These are phyloP conservation scores for Rafetus swinhoei DNA, from an alignment of 2,113 vertebrate genomes.

Conservation along the genomic window DNA sequence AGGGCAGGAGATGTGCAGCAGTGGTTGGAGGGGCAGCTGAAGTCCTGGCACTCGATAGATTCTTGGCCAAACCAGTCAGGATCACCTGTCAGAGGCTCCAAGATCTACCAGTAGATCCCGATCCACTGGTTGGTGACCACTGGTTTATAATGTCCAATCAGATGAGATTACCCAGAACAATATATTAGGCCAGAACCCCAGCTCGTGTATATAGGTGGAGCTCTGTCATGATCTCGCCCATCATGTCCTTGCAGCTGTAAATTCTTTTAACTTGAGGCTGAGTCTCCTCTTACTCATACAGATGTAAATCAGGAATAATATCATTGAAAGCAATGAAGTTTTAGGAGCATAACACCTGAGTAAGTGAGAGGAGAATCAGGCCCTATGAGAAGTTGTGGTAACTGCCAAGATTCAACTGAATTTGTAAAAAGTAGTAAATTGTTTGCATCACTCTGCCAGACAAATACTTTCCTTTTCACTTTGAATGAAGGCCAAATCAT, in stretches of 20 bases:
- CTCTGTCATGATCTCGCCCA: not conserved
- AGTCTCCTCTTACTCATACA: not conserved
- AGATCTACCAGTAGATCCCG: too few relatives aligned
- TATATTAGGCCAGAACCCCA: not conserved
- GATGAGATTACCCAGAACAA: not conserved
- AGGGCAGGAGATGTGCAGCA: too few relatives aligned
- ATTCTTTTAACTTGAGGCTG: not conserved
- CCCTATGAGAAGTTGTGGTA: conserved; percentile 31
- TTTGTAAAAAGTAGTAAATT: conserved; percentile 69
- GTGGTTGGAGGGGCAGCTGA: too few relatives aligned
- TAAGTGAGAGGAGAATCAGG: conserved; percentile 11
- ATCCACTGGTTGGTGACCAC: too few relatives aligned
- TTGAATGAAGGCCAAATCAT: conserved; percentile 66
- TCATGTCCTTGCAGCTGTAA: not conserved
- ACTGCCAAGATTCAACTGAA: conserved; percentile 68
- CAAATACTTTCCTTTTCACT: conserved; percentile 68
- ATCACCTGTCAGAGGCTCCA: too few relatives aligned
- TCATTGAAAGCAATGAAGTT: not conserved
- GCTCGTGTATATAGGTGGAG: not conserved
- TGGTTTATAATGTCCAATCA: not conserved
- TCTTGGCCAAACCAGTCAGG: too few relatives aligned
- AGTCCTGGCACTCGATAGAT: too few relatives aligned
- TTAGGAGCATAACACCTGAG: not conserved
- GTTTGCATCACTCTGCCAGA: conserved; percentile 68
- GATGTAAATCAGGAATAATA: conserved; percentile 9